A percentile compares a stretch with the other conserved stretches of the same genome.
phyloP scores from a whole-genome alignment of 35 echinoderm and acorn worm genomes.

The Stichopus chloronotus region DNA sequence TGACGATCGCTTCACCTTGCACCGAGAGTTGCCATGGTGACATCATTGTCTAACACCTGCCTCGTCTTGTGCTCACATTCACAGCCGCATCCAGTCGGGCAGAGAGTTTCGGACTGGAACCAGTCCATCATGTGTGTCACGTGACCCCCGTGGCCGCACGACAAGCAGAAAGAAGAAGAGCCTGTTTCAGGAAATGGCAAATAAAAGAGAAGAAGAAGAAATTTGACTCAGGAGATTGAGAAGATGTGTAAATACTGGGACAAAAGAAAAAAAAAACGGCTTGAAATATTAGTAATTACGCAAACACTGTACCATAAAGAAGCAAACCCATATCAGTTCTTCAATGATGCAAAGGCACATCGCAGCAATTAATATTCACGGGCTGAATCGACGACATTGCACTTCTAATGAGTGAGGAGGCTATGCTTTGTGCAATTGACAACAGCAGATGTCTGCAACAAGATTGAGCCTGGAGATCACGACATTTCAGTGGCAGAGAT shows the following conservation, averaged over 20 bases:
- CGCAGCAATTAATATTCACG: too few species aligned
- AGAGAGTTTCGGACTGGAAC: slow-evolving; percentile 74
- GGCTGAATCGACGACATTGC: too few species aligned
- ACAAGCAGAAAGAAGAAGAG: slow-evolving; percentile 82
- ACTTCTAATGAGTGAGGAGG: too few species aligned
- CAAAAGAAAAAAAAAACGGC: not conserved
- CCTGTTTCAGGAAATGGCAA: slow-evolving; percentile 42
- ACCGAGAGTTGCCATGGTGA: not conserved
- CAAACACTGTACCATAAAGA: not conserved
- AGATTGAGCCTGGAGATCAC: too few species aligned
- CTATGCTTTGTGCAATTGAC: too few species aligned
- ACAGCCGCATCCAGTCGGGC: slow-evolving; percentile 92
- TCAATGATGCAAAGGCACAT: too few species aligned
- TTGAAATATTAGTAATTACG: not conserved
- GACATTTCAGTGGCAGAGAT: too few species aligned
- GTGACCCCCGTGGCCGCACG: slow-evolving; percentile 91
- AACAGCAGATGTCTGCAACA: too few species aligned
- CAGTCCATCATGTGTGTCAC: slow-evolving; percentile 89
- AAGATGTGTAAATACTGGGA: too few species aligned
- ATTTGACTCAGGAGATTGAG: not conserved
- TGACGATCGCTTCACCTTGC: not conserved
- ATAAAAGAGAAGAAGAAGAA: not conserved
- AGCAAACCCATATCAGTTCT: not conserved
- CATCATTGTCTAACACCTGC: slow-evolving; percentile 45
- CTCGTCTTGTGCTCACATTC: slow-evolving; percentile 56